A percentile compares a stretch with the other conserved stretches of the same genome.
Evolutionary conservation across 2,888 invertebrate genomes (phyloP).

Genomic region (Monochamus alternatus): DNA sequence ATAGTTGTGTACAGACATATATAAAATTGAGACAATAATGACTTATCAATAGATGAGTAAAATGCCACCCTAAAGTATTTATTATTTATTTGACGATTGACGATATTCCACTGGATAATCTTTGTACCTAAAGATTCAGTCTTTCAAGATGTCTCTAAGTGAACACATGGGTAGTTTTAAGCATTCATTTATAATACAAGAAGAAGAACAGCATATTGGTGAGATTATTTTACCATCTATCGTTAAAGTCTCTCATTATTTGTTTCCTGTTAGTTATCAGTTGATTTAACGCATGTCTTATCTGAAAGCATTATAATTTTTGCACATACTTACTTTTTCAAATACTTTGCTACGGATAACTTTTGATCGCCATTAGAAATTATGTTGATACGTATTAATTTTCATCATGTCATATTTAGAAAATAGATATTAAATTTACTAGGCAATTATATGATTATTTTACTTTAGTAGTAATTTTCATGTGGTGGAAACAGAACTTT

Average conservation of each 20-base stretch:
- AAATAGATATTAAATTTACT: too few relatives aligned
- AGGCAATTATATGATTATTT: too few relatives aligned
- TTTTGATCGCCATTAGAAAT: too few relatives aligned
- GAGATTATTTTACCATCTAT: constrained; percentile 37
- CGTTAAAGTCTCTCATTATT: constrained; percentile 44
- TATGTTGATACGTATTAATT: too few relatives aligned
- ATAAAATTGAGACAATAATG: constrained; percentile 9
- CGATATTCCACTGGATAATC: neutral
- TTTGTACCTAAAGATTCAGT: constrained; percentile 20
- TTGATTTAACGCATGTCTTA: neutral
- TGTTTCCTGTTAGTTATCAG: constrained; percentile 18
- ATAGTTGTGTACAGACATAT: constrained; percentile 12
- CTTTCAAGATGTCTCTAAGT: constrained; percentile 38
- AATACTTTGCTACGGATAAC: too few relatives aligned
- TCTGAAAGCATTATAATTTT: neutral
- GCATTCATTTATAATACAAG: constrained; percentile 39
- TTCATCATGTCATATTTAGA: too few relatives aligned
- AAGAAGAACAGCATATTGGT: constrained; percentile 41
- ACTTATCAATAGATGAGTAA: neutral
- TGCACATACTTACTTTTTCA: neutral
- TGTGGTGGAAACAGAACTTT: too few relatives aligned
- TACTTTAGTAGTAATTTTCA: too few relatives aligned
- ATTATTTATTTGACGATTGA: neutral
- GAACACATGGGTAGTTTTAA: constrained; percentile 30
- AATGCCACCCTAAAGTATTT: neutral